Base-by-base conservation (phyloP, 2,888 invertebrate species). In the Pardosa pseudoannulata region DNA sequence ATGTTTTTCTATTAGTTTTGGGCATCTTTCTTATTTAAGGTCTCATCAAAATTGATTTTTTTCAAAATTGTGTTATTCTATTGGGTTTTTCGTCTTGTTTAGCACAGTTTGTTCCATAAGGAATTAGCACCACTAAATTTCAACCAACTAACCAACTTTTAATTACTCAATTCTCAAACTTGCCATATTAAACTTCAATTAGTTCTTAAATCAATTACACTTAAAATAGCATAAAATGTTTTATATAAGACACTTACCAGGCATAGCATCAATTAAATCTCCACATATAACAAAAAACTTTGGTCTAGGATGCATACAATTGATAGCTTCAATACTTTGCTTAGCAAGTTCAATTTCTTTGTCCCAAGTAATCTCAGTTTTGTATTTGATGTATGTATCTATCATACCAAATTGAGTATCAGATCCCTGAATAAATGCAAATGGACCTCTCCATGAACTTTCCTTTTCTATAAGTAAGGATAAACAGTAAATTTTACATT, bases 391-490 rank as follows among this genome's bases (percentile, higher is more conserved):
- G 86, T 91, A 92, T 23, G 90, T 87, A 41, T 91, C 91, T 72
- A 92, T 92, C 89, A 93, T 90, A 13, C 93, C 93, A 79, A 92
- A 91, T 89, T 93, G 93, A n/a, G 92, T 90, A 89, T 93, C 93
- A 0, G 93, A 93, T 0, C 91, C 92, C 89, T 93, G 92, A 31
- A 93, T 90, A 89, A 93, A 93, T 85, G 89, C 91, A 87, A 93
- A 93, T 11, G 92, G 91, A 7, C 91, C 92, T 6, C 87, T 89
- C 92, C 92, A 93, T 79, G 88, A 65, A 74, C 90, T 89, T 80
- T 91, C 91, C n/a, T 79, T 71, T 19, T 90, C 91, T 90, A 39
- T n/a, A 79, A 46, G 16, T 2, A n/a, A 46, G 16, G 16, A 46
- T 16, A 46, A 6, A 46, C n/a, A 19, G 23, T 19, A 62, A 2